Conservation (phyloP, 2,888 invertebrate genomes). For the Sylvicola cinctus region DNA sequence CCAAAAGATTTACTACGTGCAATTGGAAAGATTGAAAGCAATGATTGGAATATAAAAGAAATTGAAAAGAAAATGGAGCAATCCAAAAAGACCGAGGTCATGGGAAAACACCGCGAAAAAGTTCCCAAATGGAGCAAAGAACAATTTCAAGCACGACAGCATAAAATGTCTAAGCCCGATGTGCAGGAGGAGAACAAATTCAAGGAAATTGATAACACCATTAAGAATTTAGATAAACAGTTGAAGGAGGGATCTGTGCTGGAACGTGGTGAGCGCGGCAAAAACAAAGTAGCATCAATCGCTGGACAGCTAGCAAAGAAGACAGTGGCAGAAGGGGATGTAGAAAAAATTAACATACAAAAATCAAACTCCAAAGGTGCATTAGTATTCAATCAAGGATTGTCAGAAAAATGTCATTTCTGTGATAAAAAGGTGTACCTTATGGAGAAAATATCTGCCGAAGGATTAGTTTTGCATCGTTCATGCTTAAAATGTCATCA, state of each 20-base stretch:
- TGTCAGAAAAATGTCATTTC: slow-evolving; percentile 64
- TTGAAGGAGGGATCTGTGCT: slow-evolving; percentile 56
- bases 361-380: slow-evolving; percentile 34
- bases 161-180: slow-evolving; percentile 42
- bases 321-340: slow-evolving; percentile 13
- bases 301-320: slow-evolving; percentile 48
- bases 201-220: slow-evolving; percentile 48
- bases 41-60: slow-evolving; percentile 80
- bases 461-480: slow-evolving; percentile 78
- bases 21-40: slow-evolving; percentile 72
- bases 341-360: slow-evolving; percentile 22
- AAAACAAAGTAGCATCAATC: slow-evolving; percentile 66
- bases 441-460: slow-evolving; percentile 77
- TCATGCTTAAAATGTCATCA: slow-evolving; percentile 89
- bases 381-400: slow-evolving; percentile 38
- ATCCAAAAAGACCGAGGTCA: slow-evolving; percentile 23
- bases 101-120: slow-evolving; percentile 36
- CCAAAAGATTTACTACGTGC: slow-evolving; percentile 71
- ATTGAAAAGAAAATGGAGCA: slow-evolving; percentile 72
- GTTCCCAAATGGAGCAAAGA: slow-evolving; percentile 86
- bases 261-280: slow-evolving; percentile 37
- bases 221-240: slow-evolving; percentile 49
- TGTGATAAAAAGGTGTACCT: slow-evolving; percentile 84
- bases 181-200: slow-evolving; percentile 43
- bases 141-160: slow-evolving; percentile 34